These are phyloP conservation scores for Gortyna flavago DNA, from an alignment of 2,888 invertebrate species.

Conservation along the genomic window DNA sequence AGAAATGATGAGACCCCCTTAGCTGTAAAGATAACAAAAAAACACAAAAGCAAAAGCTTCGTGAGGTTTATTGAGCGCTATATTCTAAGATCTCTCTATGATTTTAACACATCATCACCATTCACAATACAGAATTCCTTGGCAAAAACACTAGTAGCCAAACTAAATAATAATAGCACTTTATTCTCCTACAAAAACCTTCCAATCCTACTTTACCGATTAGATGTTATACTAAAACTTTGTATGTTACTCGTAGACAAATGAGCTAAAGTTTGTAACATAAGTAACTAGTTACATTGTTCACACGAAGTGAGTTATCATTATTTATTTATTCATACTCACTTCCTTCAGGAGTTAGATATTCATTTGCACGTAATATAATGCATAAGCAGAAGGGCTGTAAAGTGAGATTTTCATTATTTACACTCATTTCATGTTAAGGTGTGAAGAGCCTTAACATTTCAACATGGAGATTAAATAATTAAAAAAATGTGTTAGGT, in stretches of 20 bases:
- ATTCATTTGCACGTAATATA: conserved; percentile 61
- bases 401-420: conserved; percentile 43
- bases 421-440: conserved; percentile 24
- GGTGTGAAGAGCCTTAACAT: conserved; percentile 8
- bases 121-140: not conserved
- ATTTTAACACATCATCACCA: not conserved
- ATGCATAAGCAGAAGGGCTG: conserved; percentile 48
- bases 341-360: conserved; percentile 48
- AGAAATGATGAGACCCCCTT: too few species aligned
- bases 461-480: not conserved
- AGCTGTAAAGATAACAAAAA: too few species aligned
- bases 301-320: conserved; percentile 46
- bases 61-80: too few species aligned
- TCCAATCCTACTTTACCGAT: conserved; percentile 56
- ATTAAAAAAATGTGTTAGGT: not conserved
- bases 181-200: conserved; percentile 43
- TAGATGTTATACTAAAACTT: conserved; percentile 66
- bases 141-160: conserved; percentile 18
- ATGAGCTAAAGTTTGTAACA: conserved; percentile 49
- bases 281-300: conserved; percentile 53
- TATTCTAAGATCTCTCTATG: too few species aligned
- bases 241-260: conserved; percentile 56
- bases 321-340: conserved; percentile 57
- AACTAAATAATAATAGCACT: conserved; percentile 52
- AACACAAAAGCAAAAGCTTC: too few species aligned